Percentiles rank a stretch among this genome's conserved stretches.
phyloP scores from a whole-genome alignment of 2,888 invertebrate species.

The Campoletis raptor region DNA sequence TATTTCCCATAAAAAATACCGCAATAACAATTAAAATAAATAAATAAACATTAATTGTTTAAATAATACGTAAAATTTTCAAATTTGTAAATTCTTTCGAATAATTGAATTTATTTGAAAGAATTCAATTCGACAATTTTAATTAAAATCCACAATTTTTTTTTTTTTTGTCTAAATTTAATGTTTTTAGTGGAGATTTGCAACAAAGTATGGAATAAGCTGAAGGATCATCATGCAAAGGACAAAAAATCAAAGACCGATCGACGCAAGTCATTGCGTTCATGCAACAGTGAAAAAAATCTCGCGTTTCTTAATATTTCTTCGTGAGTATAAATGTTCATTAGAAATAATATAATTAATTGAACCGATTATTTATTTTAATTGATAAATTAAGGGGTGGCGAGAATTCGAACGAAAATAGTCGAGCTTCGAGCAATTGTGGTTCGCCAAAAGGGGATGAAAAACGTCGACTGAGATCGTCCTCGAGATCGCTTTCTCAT shows the following conservation, averaged over 20 bases:
- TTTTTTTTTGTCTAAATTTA: not conserved
- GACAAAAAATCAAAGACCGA: slow-evolving; percentile 52
- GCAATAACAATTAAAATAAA: not conserved
- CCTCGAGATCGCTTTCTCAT: slow-evolving; percentile 75
- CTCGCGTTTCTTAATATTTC: slow-evolving; percentile 62
- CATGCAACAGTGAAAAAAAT: slow-evolving; percentile 62
- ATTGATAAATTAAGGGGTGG: slow-evolving; percentile 50
- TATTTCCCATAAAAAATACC: not conserved
- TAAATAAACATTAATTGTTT: not conserved
- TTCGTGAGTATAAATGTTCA: slow-evolving; percentile 49
- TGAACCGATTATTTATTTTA: not conserved
- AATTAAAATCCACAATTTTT: not conserved
- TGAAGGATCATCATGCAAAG: slow-evolving; percentile 60
- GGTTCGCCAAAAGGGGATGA: slow-evolving; percentile 72
- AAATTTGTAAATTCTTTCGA: not conserved
- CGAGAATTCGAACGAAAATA: slow-evolving; percentile 71
- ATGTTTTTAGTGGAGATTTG: slow-evolving; percentile 59
- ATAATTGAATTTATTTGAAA: not conserved
- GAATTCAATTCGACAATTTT: not conserved
- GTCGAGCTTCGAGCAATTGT: slow-evolving; percentile 75
- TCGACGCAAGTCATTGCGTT: slow-evolving; percentile 66
- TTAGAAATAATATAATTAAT: not conserved
- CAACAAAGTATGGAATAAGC: slow-evolving; percentile 70
- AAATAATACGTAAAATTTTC: not conserved
- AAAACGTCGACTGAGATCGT: slow-evolving; percentile 72